A percentile compares a stretch with the other conserved stretches of the same genome.
phyloP scores from a whole-genome alignment of 2,888 invertebrate genomes.

The Andricus curvator region DNA sequence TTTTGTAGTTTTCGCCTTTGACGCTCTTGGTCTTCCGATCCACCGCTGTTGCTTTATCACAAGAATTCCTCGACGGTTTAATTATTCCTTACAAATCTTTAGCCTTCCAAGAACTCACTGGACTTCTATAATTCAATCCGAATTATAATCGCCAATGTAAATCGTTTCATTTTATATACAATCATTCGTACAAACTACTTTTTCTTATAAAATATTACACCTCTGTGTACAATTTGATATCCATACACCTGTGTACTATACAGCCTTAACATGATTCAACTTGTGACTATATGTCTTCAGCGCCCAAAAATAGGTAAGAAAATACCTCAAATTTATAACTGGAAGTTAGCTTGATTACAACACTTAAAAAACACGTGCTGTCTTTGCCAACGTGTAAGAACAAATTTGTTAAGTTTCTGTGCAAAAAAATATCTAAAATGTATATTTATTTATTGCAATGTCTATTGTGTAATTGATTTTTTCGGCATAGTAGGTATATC shows the following conservation, averaged over 20 bases:
- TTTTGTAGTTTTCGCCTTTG: conserved; percentile 16
- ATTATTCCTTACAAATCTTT: conserved; percentile 16
- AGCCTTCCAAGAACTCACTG: conserved; percentile 17
- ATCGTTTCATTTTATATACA: conserved; percentile 27
- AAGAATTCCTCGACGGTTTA: conserved; percentile 27
- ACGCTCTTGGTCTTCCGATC: conserved; percentile 15
- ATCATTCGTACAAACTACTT: conserved; percentile 6
- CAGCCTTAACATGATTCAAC: background rate
- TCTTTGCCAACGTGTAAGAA: background rate
- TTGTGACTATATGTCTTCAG: background rate
- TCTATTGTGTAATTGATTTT: background rate
- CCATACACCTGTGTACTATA: conserved; percentile 8
- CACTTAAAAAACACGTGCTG: background rate
- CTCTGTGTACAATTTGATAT: conserved; percentile 24
- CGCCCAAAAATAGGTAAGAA: background rate
- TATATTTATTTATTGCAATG: conserved; percentile 9
- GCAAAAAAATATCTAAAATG: conserved; percentile 7
- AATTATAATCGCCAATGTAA: conserved; percentile 23
- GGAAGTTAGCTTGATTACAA: background rate
- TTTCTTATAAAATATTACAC: conserved; percentile 28
- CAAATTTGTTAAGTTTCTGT: background rate
- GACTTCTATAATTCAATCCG: conserved; percentile 32
- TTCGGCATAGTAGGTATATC: background rate
- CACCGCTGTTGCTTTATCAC: conserved; percentile 16
- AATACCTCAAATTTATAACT: background rate